phyloP scores from a whole-genome alignment of 2,888 invertebrate genomes.

The Scaptomyza reducta region DNA sequence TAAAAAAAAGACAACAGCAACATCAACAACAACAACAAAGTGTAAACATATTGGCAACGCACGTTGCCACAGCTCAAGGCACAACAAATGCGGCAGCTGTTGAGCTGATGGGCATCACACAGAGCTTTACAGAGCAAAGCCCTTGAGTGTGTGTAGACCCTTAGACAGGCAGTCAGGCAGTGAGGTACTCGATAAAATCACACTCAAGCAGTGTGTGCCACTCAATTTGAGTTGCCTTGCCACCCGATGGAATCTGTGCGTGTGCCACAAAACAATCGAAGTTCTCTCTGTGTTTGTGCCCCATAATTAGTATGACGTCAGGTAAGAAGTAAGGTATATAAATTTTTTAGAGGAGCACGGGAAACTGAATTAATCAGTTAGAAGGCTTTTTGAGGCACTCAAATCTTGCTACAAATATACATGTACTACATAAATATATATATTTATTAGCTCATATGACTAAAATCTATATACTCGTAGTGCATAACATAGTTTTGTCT shows the following conservation, averaged over 20 bases:
- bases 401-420: not conserved
- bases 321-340: constrained; percentile 20
- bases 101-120: constrained; percentile 39
- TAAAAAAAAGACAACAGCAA: constrained; percentile 29
- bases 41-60: constrained; percentile 61
- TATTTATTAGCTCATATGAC: no score
- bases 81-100: constrained; percentile 55
- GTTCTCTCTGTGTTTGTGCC: constrained; percentile 29
- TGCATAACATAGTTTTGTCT: not conserved
- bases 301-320: constrained; percentile 65
- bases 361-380: constrained; percentile 7
- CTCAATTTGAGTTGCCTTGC: constrained; percentile 55
- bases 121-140: constrained; percentile 31
- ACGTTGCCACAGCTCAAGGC: constrained; percentile 28
- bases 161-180: constrained; percentile 6
- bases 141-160: constrained; percentile 56
- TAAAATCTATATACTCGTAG: no score
- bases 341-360: constrained; percentile 31
- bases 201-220: constrained; percentile 67
- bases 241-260: constrained; percentile 33
- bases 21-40: constrained; percentile 34
- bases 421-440: no score
- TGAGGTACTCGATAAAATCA: constrained; percentile 20
- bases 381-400: constrained; percentile 1
- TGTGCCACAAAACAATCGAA: constrained; percentile 34